Percentiles rank a stretch among this genome's conserved stretches.
phyloP scores from a whole-genome alignment of 2,113 vertebrate genomes.

The Tyrannus savana region DNA sequence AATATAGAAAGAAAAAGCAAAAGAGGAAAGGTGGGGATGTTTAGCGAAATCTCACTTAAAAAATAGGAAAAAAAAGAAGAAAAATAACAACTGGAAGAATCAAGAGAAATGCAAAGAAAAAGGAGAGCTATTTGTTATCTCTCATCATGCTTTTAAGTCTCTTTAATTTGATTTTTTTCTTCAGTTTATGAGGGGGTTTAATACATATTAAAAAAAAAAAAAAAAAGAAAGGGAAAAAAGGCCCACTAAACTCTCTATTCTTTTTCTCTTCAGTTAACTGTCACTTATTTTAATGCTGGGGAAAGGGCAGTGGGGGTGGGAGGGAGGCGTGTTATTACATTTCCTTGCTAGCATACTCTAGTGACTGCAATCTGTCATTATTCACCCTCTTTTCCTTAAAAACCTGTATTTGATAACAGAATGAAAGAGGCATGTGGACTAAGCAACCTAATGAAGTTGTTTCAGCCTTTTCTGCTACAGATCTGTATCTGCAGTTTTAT shows the following conservation, averaged over 20 bases:
- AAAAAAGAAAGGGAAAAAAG: background rate
- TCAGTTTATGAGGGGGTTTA: background rate
- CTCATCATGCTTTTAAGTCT: background rate
- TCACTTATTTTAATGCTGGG: background rate
- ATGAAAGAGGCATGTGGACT: background rate
- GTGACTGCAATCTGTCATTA: background rate
- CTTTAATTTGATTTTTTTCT: background rate
- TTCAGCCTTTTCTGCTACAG: background rate
- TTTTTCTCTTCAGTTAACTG: background rate
- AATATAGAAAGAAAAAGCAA: background rate
- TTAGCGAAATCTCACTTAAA: background rate
- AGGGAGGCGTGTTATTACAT: background rate
- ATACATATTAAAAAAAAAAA: background rate
- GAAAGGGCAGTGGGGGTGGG: background rate
- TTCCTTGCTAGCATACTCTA: background rate
- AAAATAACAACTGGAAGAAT: background rate
- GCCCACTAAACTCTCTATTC: fast-evolving
- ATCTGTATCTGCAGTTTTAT: background rate
- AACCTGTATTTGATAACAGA: background rate
- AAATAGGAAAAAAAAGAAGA: background rate
- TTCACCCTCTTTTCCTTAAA: background rate
- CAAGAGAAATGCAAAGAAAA: background rate
- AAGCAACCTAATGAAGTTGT: background rate
- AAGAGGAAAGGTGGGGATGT: background rate
- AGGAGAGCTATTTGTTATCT: background rate